These are phyloP conservation scores for Pelvicachromis taeniatus DNA, from an alignment of 2,113 vertebrate genomes.

Conservation along the genomic window DNA sequence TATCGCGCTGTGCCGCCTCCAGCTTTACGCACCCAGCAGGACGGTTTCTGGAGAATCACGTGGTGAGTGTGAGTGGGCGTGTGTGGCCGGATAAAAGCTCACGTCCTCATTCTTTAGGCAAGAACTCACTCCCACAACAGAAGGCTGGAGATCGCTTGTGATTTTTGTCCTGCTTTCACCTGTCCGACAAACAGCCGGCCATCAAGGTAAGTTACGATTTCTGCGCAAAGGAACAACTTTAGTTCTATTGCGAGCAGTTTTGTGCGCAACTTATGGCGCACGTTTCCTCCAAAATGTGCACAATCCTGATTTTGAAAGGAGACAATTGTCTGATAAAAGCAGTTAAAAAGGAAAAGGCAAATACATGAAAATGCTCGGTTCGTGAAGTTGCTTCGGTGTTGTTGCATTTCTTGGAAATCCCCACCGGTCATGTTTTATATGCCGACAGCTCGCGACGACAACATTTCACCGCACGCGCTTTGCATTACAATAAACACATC, in stretches of 20 bases:
- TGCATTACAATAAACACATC: not conserved
- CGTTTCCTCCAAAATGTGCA: not conserved
- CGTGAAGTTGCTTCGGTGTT: not conserved
- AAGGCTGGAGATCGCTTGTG: not conserved
- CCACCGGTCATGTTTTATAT: not conserved
- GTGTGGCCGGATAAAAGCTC: accelerated
- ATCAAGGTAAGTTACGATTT: not conserved
- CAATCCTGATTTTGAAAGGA: not conserved
- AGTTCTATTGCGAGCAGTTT: not conserved
- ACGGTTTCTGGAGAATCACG: not conserved
- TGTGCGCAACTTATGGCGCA: not conserved
- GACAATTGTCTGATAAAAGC: not conserved
- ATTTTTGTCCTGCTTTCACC: not conserved
- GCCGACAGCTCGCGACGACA: not conserved
- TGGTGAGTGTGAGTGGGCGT: not conserved
- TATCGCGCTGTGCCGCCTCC: not conserved
- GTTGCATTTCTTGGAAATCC: not conserved
- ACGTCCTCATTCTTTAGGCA: accelerated
- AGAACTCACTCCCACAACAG: not conserved
- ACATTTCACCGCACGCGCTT: accelerated
- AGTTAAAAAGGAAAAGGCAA: not conserved
- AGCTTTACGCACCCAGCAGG: not conserved
- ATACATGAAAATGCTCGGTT: not conserved
- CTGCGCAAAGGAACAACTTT: not conserved
- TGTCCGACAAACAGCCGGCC: not conserved